phyloP scores from a whole-genome alignment of 2,113 vertebrate genomes.

The Parus major region DNA sequence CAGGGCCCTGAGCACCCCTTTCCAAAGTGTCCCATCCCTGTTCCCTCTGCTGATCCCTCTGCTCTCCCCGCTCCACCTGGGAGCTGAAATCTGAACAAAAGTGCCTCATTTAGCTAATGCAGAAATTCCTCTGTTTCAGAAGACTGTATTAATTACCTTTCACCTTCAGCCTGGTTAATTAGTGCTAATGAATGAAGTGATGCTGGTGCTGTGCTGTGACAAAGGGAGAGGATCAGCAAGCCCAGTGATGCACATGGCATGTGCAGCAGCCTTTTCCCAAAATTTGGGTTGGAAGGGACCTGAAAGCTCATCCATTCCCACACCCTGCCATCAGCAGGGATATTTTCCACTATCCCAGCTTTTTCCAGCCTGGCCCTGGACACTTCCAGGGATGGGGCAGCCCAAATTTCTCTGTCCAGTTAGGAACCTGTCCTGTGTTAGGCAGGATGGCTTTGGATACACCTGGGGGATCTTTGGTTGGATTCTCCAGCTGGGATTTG shows the following conservation, averaged over 20 bases:
- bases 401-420: background rate
- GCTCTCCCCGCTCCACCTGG: background rate
- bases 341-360: accelerated
- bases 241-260: accelerated
- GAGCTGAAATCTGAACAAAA: background rate
- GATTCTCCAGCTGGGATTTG: background rate
- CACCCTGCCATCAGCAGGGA: background rate
- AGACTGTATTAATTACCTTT: background rate
- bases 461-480: background rate
- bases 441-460: background rate
- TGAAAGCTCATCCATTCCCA: background rate
- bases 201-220: background rate
- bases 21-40: background rate
- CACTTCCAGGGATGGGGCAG: background rate
- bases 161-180: slow-evolving; percentile 1
- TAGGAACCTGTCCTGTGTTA: background rate
- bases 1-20: background rate
- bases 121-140: background rate
- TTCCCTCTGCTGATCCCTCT: background rate
- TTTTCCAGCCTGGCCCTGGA: background rate
- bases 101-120: background rate
- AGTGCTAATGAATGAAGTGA: background rate
- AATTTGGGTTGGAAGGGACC: background rate
- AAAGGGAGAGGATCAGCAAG: background rate
- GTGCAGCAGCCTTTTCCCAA: background rate